Base-by-base conservation (phyloP, 37 sponge, comb jelly and placozoan species). In the Axinella damicornis region DNA sequence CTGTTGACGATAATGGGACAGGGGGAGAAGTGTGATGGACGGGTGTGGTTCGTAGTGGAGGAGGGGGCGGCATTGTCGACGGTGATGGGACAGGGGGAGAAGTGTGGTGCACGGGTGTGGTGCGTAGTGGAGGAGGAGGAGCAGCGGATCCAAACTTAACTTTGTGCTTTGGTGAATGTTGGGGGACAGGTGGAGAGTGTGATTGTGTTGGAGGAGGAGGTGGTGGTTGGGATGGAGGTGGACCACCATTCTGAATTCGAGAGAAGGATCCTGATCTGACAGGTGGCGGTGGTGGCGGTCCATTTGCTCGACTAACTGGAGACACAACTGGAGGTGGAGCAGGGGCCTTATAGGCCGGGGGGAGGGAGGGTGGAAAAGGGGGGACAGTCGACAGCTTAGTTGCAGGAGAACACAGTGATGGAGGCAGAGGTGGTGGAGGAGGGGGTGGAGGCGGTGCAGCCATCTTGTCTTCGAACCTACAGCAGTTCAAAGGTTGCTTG, bases 321-420 rank as follows among this genome's bases (percentile, higher is more conserved):
- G 46, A 46, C 4, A 12, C 9, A 16, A 60, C 24, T 46, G 86
- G 76, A 37, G 88, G 88, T 65, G 88, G 88, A 37, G 82, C 39
- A 40, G 86, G 88, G 25, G 25, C 21, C 5, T 77, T 70, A 20
- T n/a, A n/a, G n/a, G n/a, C n/a, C n/a, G n/a, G n/a, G n/a, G n/a
- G n/a, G n/a, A n/a, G n/a, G n/a, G 46, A 46, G 46, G 4, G 46
- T 46, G 9, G 62, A n/a, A 62, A 36, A 15, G 31, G 60, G 22
- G 35, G 62, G 19, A 57, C 31, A 15, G 20, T 18, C 5, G 77
- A 12, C 2, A 59, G 77, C 6, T 2, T 5, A 52, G 25, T 22
- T 39, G 38, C 20, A 46, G 75, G 38, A 77, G 61, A 17, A 2
- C 58, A 13, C 4, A 30, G 9, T 54, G 33, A 11, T 18, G 14